Percentiles rank a stretch among this genome's conserved stretches.
phyloP scores from a whole-genome alignment of 2,888 invertebrate genomes.

The Pemphredon lugubris region DNA sequence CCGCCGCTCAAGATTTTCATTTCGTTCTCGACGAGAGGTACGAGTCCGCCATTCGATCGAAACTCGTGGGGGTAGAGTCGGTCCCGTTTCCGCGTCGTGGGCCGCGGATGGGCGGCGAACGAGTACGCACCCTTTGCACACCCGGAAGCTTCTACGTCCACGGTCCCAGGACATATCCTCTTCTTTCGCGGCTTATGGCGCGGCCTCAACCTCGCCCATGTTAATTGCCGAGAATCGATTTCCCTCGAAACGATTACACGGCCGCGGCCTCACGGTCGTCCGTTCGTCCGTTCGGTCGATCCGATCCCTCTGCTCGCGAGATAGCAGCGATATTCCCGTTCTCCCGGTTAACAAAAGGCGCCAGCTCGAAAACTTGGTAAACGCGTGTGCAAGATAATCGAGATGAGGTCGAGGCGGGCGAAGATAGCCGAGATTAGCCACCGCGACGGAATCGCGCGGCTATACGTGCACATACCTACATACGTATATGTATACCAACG shows the following conservation, averaged over 20 bases:
- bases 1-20: too few relatives aligned
- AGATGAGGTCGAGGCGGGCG: conserved; percentile 11
- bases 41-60: too few relatives aligned
- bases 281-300: conserved; percentile 44
- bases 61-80: background rate
- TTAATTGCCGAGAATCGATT: conserved; percentile 56
- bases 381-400: conserved; percentile 10
- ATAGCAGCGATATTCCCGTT: too few relatives aligned
- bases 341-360: background rate
- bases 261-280: conserved; percentile 39
- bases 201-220: conserved; percentile 54
- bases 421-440: conserved; percentile 24
- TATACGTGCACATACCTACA: too few relatives aligned
- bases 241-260: conserved; percentile 46
- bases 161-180: conserved; percentile 19
- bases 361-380: background rate
- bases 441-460: conserved; percentile 4
- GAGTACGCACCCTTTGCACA: background rate
- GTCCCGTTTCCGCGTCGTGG: background rate
- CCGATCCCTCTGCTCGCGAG: conserved; percentile 3
- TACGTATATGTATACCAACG: too few relatives aligned
- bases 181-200: conserved; percentile 28
- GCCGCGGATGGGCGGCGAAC: conserved; percentile 19
- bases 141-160: conserved; percentile 12
- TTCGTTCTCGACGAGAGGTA: too few relatives aligned